Evolutionary conservation across 2,113 vertebrate species (phyloP), one percentile per base, ranked within the genome.

Genomic region (Loxodonta africana): DNA sequence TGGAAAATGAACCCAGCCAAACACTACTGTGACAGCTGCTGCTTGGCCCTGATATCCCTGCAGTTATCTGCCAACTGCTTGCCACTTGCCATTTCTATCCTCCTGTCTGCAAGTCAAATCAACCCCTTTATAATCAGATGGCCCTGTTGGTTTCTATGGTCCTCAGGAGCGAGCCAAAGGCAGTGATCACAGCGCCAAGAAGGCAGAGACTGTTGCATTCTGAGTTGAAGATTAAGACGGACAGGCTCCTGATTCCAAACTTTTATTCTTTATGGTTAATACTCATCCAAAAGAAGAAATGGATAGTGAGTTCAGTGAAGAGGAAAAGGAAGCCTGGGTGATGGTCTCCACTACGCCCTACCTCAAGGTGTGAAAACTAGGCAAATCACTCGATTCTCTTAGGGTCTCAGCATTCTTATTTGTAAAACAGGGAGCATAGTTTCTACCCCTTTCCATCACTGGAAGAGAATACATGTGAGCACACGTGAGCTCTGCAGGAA

Each of bases 21-120:
- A 96, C 77, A 74, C 95, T 95, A 83, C 23, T 84, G 91, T 84
- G 92, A 98, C 98, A 98, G 98, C 98, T 98, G 98, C 96, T 0
- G 0, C 62, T 65, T 86, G 96, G 97, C 97, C 74, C 88, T 88
- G 87, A 92, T 95, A 97, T 93, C 96, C 94, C 97, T 83, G 81
- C 1, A 95, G 95, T 95, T 92, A 90, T 95, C 96, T 81, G 95
- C 94, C 96, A 98, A 98, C 95, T 97, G 97, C 41, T 78, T 85
- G 94, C 90, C 91, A 90, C 96, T 95, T 92, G 73, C 91, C 88
- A 86, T 87, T 94, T 91, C 94, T 91, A 80, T 51, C 37, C 88
- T 93, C 65, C 63, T 37, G 92, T 53, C 95, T 88, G 91, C 90
- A 46, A 95, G 88, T 93, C 83, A 97, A 95, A 97, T 26, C 8